Evolutionary conservation across 2,113 vertebrate genomes (phyloP), one percentile per base, ranked within the genome.

Genomic region (Oreochromis tanganicae): DNA sequence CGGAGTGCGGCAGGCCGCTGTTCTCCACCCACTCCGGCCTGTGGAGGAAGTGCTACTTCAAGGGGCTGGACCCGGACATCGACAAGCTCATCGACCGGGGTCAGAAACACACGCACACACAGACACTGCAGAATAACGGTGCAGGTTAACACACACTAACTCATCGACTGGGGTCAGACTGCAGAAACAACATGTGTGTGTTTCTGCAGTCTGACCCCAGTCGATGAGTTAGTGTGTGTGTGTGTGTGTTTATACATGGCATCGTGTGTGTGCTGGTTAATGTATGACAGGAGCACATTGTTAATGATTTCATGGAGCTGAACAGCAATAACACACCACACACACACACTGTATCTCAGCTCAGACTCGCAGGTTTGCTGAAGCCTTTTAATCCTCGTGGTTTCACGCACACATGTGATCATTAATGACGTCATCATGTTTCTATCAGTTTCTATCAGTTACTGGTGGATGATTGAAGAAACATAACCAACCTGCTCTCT

Each of bases 31-130:
- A 97, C 92, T 95, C 96, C 5, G 97, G 97, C 79, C 97, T 98
- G 34, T 97, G 97, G 98, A 97, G 96, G 91, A 97, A 96, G 93
- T 97, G 97, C 93, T 97, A 97, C 96, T 97, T 95, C 88, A 92
- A 94, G 91, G 96, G 96, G 81, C 94, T 96, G 92, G 97, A 97
- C 95, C 93, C 89, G 84, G 97, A 97, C 94, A 97, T 98, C 85
- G 97, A 97, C 94, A 96, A 96, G 92, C 97, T 98, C 29, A 96
- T 98, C 88, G 93, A 94, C 68, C 95, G 96, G 92, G 96, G 96
- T 97, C 54, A 68, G 17, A 68, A 7, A 38, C 34, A 7, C 61
- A 9, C 55, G 3, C 29, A 17, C 57, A 2, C 50, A 5, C 50
- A n/a, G 17, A 8, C 7, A n/a, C 9, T 16, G 13, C 56, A 59